These are phyloP conservation scores for Aythya baeri DNA, from an alignment of 2,113 vertebrate species.

Conservation along the genomic window DNA sequence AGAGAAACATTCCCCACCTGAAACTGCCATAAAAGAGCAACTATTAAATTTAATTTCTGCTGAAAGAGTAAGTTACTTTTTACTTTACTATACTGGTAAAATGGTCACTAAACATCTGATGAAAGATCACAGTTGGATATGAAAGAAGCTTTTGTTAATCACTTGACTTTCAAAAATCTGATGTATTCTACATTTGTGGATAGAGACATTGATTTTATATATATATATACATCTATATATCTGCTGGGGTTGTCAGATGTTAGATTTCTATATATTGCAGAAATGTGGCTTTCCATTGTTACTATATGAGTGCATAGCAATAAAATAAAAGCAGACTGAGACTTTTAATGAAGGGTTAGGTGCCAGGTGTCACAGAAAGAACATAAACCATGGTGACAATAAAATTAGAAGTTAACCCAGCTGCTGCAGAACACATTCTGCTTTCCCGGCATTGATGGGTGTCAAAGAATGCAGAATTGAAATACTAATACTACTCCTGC, in stretches of 20 bases:
- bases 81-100: conserved; percentile 31
- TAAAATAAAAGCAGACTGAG: neutral
- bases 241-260: neutral
- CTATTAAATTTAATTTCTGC: conserved; percentile 57
- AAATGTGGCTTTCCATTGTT: neutral
- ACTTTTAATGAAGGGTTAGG: neutral
- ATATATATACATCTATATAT: neutral
- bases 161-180: neutral
- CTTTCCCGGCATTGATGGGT: neutral
- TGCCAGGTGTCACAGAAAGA: neutral
- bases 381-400: neutral
- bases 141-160: neutral
- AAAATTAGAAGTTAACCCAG: neutral
- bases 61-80: conserved; percentile 42
- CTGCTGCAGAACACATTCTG: neutral
- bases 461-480: neutral
- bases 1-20: conserved; percentile 9
- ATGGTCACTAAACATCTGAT: neutral
- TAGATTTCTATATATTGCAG: neutral
- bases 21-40: conserved; percentile 33
- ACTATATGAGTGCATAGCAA: neutral
- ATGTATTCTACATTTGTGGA: neutral
- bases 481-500: neutral
- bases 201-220: neutral
- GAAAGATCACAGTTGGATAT: neutral